Evolutionary conservation across 2,113 vertebrate genomes (phyloP), one percentile per base, ranked within the genome.

Genomic region (Heliornis fulica): DNA sequence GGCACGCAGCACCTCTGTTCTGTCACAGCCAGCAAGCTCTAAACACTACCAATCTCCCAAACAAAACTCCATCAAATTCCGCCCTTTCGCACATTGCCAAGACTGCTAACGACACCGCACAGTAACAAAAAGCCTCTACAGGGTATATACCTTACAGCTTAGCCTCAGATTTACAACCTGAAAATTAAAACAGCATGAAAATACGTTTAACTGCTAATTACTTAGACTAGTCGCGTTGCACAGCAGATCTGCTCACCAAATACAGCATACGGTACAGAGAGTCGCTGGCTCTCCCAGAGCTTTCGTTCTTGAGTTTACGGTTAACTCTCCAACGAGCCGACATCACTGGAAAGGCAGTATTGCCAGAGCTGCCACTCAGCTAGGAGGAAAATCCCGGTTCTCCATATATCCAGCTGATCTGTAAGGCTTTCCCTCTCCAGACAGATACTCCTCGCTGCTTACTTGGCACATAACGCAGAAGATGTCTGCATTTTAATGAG

Each of bases 221-320:
- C 79, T 19, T 48, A 64, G 74, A n/a, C 68, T 75, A 20, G 80
- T 34, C 13, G 1, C 23, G 2, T 46, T 38, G 63, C 87, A 64
- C 66, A 61, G 15, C 2, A 46, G 41, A 2, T 28, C 13, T 45
- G 97, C 99, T 99, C 98, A 99, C 99, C 99, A 98, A 97, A 95
- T 99, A 98, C 85, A 99, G 98, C 92, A 99, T 96, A 77, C 98
- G 98, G 95, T 98, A 98, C 64, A 99, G 82, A 41, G 98, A 99
- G 88, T 98, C 98, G 3, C 98, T 96, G 3, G 98, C 98, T 96
- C 97, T 97, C 95, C 97, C 96, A 10, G 36, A 9, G n/a, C 83
- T 90, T 46, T 92, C 91, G 1, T 43, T 80, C 84, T 96, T 96
- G 90, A 95, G 34, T 91, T 95, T 97, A 82, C 95, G 97, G 93